These are phyloP conservation scores for Rhamphomyia laevipes DNA, from an alignment of 2,888 invertebrate genomes.

Conservation along the genomic window DNA sequence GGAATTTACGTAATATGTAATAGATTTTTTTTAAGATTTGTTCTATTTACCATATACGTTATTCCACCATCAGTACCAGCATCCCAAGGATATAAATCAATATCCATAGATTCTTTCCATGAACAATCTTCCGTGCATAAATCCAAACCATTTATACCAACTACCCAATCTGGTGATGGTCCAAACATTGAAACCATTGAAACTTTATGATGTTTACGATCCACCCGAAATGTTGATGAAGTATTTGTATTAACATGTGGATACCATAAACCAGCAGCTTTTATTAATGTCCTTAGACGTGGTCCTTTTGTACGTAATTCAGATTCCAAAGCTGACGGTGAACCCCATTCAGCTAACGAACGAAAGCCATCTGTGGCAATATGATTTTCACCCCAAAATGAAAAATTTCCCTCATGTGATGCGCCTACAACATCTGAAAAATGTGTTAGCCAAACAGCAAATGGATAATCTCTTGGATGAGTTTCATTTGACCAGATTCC, in stretches of 20 bases:
- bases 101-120: conserved; percentile 72
- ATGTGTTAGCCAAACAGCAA: conserved; percentile 80
- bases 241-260: conserved; percentile 79
- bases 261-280: conserved; percentile 82
- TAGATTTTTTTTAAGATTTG: conserved; percentile 8
- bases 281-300: conserved; percentile 69
- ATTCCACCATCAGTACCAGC: conserved; percentile 92
- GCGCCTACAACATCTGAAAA: conserved; percentile 96
- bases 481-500: conserved; percentile 93
- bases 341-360: conserved; percentile 57
- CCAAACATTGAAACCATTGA: conserved; percentile 83
- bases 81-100: conserved; percentile 89
- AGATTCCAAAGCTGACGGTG: conserved; percentile 74
- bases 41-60: conserved; percentile 65
- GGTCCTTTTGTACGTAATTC: conserved; percentile 76
- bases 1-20: no score
- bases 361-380: conserved; percentile 82
- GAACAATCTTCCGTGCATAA: conserved; percentile 81
- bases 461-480: conserved; percentile 93
- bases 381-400: conserved; percentile 85
- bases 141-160: conserved; percentile 80
- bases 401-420: conserved; percentile 76
- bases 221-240: conserved; percentile 68
- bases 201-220: conserved; percentile 71
- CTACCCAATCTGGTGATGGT: conserved; percentile 97